Percentiles rank a stretch among this genome's conserved stretches.
Evolutionary conservation across 1,140 invertebrate genomes (phyloP).

Genomic region (Drosophila auraria): DNA sequence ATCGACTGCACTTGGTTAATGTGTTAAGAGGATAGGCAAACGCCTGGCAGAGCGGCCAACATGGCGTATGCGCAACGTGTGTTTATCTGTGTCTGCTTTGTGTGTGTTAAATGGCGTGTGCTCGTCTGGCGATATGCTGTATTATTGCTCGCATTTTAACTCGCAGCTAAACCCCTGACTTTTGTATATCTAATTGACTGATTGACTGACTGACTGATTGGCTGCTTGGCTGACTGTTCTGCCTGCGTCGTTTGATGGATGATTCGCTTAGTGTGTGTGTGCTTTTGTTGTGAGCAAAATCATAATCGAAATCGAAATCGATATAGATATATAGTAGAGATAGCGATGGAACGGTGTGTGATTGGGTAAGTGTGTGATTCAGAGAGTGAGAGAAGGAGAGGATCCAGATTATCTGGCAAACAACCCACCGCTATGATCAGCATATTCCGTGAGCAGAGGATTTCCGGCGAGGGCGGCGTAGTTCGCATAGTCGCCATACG

Average conservation of each 20-base stretch:
- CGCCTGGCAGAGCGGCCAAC: conserved; percentile 12
- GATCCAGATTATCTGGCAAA: conserved; percentile 89
- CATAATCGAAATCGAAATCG: conserved; percentile 31
- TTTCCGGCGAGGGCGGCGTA: conserved; percentile 93
- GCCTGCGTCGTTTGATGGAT: conserved; percentile 32
- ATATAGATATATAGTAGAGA: conserved; percentile 24
- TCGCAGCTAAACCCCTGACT: conserved; percentile 26
- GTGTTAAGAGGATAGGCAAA: conserved; percentile 49
- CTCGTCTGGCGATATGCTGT: conserved; percentile 24
- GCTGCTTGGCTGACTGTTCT: conserved; percentile 15
- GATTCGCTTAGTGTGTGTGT: conserved; percentile 38
- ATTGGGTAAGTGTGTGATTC: conserved; percentile 22
- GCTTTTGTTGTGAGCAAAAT: conserved; percentile 35
- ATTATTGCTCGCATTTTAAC: conserved; percentile 44
- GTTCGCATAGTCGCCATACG: conserved; percentile 94
- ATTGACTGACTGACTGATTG: conserved; percentile 4
- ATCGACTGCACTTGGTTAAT: conserved; percentile 47
- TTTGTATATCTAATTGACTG: conserved; percentile 20
- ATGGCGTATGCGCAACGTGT: conserved; percentile 48
- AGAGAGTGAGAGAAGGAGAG: conserved; percentile 12
- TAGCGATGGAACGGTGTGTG: conserved; percentile 33
- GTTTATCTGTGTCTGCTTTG: neutral
- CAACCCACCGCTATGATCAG: conserved; percentile 98
- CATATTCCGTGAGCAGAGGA: conserved; percentile 94
- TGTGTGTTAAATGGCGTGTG: conserved; percentile 34